These are phyloP conservation scores for Festucalex cinctus DNA, from an alignment of 2,113 vertebrate species.

Conservation along the genomic window DNA sequence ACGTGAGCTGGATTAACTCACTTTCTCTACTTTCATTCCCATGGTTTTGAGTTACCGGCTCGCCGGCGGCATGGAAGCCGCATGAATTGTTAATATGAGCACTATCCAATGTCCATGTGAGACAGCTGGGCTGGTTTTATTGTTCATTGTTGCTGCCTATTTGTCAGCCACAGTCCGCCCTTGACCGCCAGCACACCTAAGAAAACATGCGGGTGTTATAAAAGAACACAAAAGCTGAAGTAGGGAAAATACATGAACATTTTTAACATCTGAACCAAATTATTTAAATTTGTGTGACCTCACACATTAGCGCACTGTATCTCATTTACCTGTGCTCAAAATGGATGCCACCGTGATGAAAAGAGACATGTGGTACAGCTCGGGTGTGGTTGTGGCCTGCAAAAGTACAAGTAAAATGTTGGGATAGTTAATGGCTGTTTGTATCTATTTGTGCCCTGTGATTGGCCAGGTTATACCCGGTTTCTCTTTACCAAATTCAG, in stretches of 20 bases:
- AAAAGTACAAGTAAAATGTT: conserved; percentile 5
- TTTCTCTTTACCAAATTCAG: too few relatives aligned
- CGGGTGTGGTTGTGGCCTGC: conserved; percentile 70
- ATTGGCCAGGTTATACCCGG: background rate
- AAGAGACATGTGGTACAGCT: conserved; percentile 70
- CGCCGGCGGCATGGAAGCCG: conserved; percentile 38
- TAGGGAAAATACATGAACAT: background rate
- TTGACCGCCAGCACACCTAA: conserved; percentile 66
- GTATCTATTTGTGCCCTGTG: background rate
- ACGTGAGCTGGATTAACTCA: conserved; percentile 33
- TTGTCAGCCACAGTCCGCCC: conserved; percentile 67
- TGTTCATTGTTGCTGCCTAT: conserved; percentile 28
- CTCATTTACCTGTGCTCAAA: conserved; percentile 64
- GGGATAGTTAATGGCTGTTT: background rate
- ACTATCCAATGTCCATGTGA: conserved; percentile 38
- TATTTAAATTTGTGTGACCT: background rate
- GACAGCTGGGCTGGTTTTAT: conserved; percentile 45
- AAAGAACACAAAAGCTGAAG: background rate
- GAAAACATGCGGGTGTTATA: conserved; percentile 35
- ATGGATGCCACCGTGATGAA: conserved; percentile 56
- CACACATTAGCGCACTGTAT: background rate
- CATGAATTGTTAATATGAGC: conserved; percentile 67
- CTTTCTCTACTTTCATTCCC: conserved; percentile 27
- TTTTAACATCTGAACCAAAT: background rate
- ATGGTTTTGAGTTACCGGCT: conserved; percentile 48